Conservation (phyloP, 2,888 invertebrate genomes). For the Pteria penguin region DNA sequence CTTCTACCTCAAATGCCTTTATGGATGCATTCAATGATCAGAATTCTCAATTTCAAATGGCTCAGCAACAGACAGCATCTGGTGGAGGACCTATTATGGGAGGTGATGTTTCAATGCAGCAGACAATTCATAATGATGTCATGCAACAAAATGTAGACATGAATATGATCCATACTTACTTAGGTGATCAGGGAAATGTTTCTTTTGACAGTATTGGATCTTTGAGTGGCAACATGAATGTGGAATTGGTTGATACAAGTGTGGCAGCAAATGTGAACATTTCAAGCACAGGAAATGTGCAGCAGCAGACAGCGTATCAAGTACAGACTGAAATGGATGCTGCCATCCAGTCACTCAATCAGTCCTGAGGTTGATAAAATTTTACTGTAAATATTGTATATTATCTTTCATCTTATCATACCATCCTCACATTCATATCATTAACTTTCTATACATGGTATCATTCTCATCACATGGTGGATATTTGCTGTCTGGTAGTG, state of each 20-base stretch:
- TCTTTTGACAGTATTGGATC: conserved; percentile 57
- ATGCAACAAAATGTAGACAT: conserved; percentile 50
- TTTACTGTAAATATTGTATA: no score
- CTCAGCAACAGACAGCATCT: conserved; percentile 8
- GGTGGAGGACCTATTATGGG: conserved; percentile 1
- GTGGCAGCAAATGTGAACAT: conserved; percentile 62
- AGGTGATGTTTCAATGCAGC: conserved; percentile 19
- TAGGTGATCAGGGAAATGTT: conserved; percentile 51
- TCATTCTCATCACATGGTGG: no score
- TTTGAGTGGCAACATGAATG: conserved; percentile 50
- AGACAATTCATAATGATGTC: conserved; percentile 4
- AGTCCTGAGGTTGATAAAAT: conserved; percentile 24
- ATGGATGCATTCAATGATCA: conserved; percentile 10
- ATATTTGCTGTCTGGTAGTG: no score
- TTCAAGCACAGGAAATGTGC: conserved; percentile 26
- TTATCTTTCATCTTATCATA: no score
- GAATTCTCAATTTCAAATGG: not conserved
- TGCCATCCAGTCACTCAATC: conserved; percentile 55
- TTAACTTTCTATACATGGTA: no score
- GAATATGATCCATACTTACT: conserved; percentile 49
- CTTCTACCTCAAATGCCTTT: conserved; percentile 18
- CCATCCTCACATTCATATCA: no score
- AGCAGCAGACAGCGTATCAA: conserved; percentile 21
- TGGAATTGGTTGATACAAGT: conserved; percentile 52
- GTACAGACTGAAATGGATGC: conserved; percentile 49